A percentile compares a stretch with the other conserved stretches of the same genome.
phyloP scores from a whole-genome alignment of 1,140 invertebrate genomes.

The Kradibia gibbosae region DNA sequence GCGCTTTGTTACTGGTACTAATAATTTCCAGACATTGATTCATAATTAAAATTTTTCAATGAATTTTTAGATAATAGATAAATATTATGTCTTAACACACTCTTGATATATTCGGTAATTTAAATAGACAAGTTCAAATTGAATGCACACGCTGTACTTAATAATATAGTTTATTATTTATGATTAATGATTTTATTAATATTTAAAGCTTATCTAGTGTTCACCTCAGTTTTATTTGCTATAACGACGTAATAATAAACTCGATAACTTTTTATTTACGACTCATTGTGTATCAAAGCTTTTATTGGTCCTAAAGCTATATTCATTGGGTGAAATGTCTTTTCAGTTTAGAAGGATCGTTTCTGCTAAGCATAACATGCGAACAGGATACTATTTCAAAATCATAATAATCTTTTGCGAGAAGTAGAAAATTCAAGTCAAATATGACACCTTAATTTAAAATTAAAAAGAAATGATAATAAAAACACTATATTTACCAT shows the following conservation, averaged over 20 bases:
- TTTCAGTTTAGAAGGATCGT: background rate
- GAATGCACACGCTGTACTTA: too few relatives aligned
- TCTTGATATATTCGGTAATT: too few relatives aligned
- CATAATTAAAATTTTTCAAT: too few relatives aligned
- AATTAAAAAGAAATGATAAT: too few relatives aligned
- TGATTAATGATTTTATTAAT: background rate
- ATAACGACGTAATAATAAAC: background rate
- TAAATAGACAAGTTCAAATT: too few relatives aligned
- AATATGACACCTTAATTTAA: too few relatives aligned
- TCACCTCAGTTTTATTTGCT: background rate
- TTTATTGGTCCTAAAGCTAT: background rate
- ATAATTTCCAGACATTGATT: too few relatives aligned
- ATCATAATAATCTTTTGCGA: background rate
- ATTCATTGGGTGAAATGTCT: background rate
- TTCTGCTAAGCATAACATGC: background rate
- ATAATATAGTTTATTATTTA: background rate
- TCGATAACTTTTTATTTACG: background rate
- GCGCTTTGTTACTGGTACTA: too few relatives aligned
- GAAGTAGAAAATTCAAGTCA: background rate
- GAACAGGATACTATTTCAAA: background rate
- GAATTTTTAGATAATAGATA: too few relatives aligned
- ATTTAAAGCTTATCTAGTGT: background rate
- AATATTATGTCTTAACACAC: too few relatives aligned
- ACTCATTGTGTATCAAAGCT: background rate
- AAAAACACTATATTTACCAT: too few relatives aligned